Base-by-base conservation (phyloP, 2,888 invertebrate species). In the Drosophila recens region DNA sequence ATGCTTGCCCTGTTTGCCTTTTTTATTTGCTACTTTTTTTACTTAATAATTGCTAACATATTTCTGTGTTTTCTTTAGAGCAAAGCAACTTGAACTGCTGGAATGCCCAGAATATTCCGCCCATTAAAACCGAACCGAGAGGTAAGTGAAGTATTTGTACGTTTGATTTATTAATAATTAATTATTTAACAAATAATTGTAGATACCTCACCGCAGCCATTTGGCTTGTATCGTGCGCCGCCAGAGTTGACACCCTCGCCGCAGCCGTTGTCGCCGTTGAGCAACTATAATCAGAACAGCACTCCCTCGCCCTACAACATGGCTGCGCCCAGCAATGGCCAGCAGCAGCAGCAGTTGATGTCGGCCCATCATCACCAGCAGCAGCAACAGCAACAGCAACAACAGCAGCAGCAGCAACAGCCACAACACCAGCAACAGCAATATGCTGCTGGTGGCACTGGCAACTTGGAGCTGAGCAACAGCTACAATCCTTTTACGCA, bases 91-190 rank as follows among this genome's bases (percentile, higher is more conserved):
- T 90, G 76, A 85, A 78, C 34, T 91, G 87, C 68, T 89, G 92
- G 80, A 92, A 91, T 71, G 78, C 90, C 15, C 79, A 87, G 57
- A 91, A 89, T 49, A 90, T 91, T 80, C 87, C 91, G 67, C 85
- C 91, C 33, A 92, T 93, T 15, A 93, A 93, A 85, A 90, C 91
- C 4, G 93, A 93, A 80, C 93, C 93, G 36, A 87, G 91, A 90
- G 93, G 93, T 92, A 72, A 89, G 84, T 53, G 8, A 20, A 13
- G 10, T 10, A 33, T 10, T 10, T 23, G 13, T 49, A 5, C 17
- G 10, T 42, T 11, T 20, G 20, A 43, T 13, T 13, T 1, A 23
- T 15, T 8, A 8, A 8, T 8, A 8, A n/a, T 1, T n/a, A 2
- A n/a, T 8, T 15, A n/a, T 38, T 13, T 4, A 4, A 10, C 11